A percentile compares a stretch with the other conserved stretches of the same genome.
Evolutionary conservation across 2,113 vertebrate species (phyloP).

Genomic region (Saguinus midas): DNA sequence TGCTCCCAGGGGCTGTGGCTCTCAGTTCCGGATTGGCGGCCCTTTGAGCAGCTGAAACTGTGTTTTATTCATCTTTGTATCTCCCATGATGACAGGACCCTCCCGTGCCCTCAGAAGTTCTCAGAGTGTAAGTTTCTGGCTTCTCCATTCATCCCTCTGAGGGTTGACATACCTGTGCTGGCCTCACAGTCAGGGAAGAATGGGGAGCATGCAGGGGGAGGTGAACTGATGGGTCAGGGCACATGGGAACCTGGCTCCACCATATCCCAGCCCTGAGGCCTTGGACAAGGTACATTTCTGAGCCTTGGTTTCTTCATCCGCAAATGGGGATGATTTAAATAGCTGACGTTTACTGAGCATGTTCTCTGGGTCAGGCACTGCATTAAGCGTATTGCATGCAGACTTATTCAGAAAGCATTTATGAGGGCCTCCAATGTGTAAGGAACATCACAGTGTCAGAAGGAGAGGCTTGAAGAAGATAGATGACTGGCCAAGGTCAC

Average conservation of each 20-base stretch:
- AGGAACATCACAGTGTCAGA: background rate
- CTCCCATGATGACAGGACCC: background rate
- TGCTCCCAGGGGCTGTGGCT: background rate
- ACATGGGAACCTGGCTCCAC: background rate
- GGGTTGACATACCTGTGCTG: background rate
- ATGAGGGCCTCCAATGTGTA: background rate
- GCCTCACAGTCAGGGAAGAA: background rate
- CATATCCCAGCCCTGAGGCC: background rate
- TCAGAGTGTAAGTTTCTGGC: background rate
- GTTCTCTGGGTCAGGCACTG: background rate
- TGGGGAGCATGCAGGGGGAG: background rate
- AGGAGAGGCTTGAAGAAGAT: background rate
- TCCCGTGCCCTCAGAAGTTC: background rate
- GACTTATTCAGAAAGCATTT: conserved; percentile 15
- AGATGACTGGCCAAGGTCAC: background rate
- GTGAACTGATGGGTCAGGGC: background rate
- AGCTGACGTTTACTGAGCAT: background rate
- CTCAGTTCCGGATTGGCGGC: background rate
- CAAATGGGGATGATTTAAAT: background rate
- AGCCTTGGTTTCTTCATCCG: background rate
- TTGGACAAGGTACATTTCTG: background rate
- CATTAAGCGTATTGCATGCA: rapidly evolving
- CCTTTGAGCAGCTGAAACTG: background rate
- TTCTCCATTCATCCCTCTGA: background rate
- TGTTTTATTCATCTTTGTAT: background rate